Evolutionary conservation across 2,888 invertebrate species (phyloP).

Genomic region (Heliconius hortense): DNA sequence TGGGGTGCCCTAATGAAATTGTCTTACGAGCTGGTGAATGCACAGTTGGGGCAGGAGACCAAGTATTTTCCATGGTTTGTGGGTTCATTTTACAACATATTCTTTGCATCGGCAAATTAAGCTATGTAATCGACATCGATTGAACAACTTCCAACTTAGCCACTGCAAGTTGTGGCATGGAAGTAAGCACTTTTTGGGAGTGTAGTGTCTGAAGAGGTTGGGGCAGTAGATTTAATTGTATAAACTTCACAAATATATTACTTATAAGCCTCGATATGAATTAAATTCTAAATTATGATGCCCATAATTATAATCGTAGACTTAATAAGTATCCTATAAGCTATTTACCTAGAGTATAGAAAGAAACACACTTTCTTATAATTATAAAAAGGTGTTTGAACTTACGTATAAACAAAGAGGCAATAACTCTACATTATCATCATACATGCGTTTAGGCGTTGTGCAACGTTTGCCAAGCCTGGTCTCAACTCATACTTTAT

Average conservation of each 20-base stretch:
- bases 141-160: background rate
- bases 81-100: background rate
- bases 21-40: no score
- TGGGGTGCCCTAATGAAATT: background rate
- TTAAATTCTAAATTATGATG: background rate
- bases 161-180: no score
- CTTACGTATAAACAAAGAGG: conserved; percentile 17
- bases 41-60: background rate
- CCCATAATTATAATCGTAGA: background rate
- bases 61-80: background rate
- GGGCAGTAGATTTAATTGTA: no score
- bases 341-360: no score
- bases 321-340: background rate
- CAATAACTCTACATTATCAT: conserved; percentile 20
- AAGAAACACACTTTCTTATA: background rate
- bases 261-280: no score
- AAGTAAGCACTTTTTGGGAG: no score
- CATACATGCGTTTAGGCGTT: conserved; percentile 2
- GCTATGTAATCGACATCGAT: background rate
- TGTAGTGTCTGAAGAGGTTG: background rate
- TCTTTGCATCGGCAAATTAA: background rate
- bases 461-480: conserved; percentile 20
- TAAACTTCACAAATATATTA: no score
- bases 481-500: conserved; percentile 9
- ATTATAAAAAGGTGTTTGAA: background rate